Base-by-base conservation (phyloP, 2,888 invertebrate genomes). In the Ormyrus rosae region DNA sequence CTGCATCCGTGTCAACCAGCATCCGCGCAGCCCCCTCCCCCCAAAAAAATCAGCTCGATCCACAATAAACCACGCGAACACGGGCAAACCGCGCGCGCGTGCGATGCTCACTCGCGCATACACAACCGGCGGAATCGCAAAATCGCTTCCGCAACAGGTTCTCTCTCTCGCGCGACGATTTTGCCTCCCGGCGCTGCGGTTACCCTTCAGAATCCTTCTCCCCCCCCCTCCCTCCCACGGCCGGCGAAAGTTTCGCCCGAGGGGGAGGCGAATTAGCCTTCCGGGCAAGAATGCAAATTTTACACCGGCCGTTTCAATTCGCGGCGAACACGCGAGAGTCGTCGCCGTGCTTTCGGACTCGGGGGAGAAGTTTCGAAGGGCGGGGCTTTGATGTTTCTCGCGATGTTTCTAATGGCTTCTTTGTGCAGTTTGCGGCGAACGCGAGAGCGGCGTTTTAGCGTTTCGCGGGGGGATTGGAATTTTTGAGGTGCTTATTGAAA, bases 71-170 rank as follows among this genome's bases (percentile, higher is more conserved):
- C 34, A 34, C 2, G 2, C 34, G 34, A 34, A 3, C 34, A 3
- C 34, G 34, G 34, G 34, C 34, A 3, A 34, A 34, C 34, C 34
- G 34, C 34, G 2, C 34, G 34, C 34, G 34, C 34, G 19, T 0
- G 19, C 19, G 19, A 19, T 19, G 19, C 19, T 19, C 19, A 19
- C 19, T 19, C 19, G 19, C 19, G 19, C 19, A 1, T 19, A 19
- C 19, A 19, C 34, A 3, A 34, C 34, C 34, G 34, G 10, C 19
- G 50, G 60, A 79, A 58, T 75, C 60, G 64, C 45, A 60, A 81
- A 77, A 77, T 74, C 74, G 76, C 55, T 82, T 79, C 79, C 79
- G 78, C 79, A 82, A 82, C 81, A 82, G 81, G 81, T 82, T 56
- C 19, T 46, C 61, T 69, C 53, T 45, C 56, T 56, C 51, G 2